Percentiles rank a stretch among this genome's conserved stretches.
Conservation (phyloP, 1,140 invertebrate species). For the Holcopasites calliopsidis region DNA sequence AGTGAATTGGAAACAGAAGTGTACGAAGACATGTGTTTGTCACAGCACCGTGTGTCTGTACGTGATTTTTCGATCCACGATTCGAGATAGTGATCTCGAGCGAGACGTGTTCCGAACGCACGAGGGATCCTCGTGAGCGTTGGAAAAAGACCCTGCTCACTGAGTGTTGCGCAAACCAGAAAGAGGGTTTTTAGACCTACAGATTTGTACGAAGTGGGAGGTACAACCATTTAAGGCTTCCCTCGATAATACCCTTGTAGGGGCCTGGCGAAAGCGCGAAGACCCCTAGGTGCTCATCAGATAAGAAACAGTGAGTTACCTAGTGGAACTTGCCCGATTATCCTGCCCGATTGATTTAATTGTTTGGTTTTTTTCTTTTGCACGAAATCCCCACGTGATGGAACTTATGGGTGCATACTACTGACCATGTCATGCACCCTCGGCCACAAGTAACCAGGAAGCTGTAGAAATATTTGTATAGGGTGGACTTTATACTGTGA, state of each 20-base stretch:
- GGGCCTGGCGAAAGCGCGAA: neutral
- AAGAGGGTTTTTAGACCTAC: constrained; percentile 9
- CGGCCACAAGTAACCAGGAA: too few species aligned
- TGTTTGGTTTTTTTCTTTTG: neutral
- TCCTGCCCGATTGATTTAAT: constrained; percentile 3
- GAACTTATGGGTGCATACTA: too few species aligned
- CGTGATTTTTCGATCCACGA: neutral
- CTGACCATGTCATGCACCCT: too few species aligned
- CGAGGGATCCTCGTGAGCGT: neutral
- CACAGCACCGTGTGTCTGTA: neutral
- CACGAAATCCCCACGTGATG: constrained; percentile 2
- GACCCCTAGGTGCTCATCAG: constrained; percentile 28
- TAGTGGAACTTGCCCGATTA: constrained; percentile 16
- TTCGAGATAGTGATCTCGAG: neutral
- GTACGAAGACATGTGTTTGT: neutral
- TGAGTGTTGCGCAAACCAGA: constrained; percentile 23
- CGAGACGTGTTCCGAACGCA: neutral
- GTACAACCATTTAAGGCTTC: constrained; percentile 27
- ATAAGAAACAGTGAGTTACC: constrained; percentile 28
- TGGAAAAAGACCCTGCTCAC: constrained; percentile 13
- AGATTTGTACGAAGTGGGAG: constrained; percentile 23
- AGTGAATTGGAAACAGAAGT: too few species aligned
- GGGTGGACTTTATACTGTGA: too few species aligned
- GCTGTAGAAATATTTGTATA: too few species aligned
- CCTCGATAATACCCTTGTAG: constrained; percentile 16